phyloP scores from a whole-genome alignment of 2,888 invertebrate species.

The Drosophila prostipennis region DNA sequence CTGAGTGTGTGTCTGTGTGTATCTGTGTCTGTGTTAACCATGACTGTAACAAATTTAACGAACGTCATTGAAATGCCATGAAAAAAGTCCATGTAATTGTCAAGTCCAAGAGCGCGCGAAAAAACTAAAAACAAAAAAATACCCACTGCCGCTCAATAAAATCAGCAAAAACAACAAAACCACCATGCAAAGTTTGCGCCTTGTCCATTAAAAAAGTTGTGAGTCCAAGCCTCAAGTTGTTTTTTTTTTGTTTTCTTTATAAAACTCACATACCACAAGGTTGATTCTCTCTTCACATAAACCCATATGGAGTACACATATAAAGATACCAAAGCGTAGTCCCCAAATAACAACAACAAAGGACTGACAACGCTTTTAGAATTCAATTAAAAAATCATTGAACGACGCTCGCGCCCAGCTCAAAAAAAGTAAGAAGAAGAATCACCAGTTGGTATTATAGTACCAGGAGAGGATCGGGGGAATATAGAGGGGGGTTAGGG shows the following conservation, averaged over 20 bases:
- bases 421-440: constrained; percentile 15
- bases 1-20: constrained; percentile 14
- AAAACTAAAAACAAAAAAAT: constrained; percentile 48
- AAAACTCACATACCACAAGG: constrained; percentile 51
- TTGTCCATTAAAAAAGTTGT: constrained; percentile 49
- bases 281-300: constrained; percentile 44
- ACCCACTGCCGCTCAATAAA: constrained; percentile 47
- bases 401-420: constrained; percentile 68
- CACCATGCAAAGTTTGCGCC: constrained; percentile 47
- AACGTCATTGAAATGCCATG: constrained; percentile 75
- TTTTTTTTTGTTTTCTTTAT: constrained; percentile 6
- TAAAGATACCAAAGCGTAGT: constrained; percentile 73
- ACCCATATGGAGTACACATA: constrained; percentile 36
- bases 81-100: constrained; percentile 76
- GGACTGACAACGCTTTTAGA: constrained; percentile 80
- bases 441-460: constrained; percentile 18
- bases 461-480: constrained; percentile 3
- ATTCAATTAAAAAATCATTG: constrained; percentile 83
- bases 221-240: constrained; percentile 35
- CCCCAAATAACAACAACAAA: constrained; percentile 44
- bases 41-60: constrained; percentile 80
- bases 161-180: constrained; percentile 39
- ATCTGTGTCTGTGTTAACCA: constrained; percentile 67
- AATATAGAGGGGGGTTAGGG: background rate
- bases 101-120: constrained; percentile 77